Conservation (phyloP, 2,797 vertebrate species). For the Sitta carolinensis region DNA sequence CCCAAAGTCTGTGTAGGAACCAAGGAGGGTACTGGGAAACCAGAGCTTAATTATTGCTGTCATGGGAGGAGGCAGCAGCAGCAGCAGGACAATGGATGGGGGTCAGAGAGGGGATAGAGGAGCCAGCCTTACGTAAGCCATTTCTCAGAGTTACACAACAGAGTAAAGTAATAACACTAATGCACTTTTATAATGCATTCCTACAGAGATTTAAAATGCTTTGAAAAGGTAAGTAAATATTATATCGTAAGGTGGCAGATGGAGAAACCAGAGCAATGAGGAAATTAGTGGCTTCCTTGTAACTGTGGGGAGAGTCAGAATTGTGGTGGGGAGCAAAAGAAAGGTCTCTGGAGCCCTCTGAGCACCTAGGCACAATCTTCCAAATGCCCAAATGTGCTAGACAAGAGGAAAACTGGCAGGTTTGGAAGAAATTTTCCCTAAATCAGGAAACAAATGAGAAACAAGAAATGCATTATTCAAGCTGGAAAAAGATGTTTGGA, state of each 20-base stretch:
- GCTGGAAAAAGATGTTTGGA: slow-evolving; percentile 35
- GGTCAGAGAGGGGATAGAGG: slow-evolving; percentile 1
- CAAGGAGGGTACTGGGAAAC: not conserved
- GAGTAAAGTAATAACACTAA: slow-evolving; percentile 46
- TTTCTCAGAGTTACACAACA: slow-evolving; percentile 13
- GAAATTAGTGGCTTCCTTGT: not conserved
- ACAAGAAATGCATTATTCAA: slow-evolving; percentile 43
- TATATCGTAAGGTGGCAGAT: slow-evolving; percentile 22
- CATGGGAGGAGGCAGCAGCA: not conserved
- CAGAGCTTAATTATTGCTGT: not conserved
- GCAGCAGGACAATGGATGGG: not conserved
- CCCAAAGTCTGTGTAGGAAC: not conserved
- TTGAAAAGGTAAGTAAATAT: slow-evolving; percentile 42
- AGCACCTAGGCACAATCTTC: not conserved
- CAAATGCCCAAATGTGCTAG: not conserved
- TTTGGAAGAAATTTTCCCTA: not conserved
- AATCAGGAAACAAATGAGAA: slow-evolving; percentile 5
- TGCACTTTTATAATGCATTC: slow-evolving; percentile 42
- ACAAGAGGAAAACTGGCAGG: not conserved
- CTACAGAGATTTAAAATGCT: slow-evolving; percentile 39
- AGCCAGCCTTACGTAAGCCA: not conserved
- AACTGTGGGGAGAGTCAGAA: not conserved
- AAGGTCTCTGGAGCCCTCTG: not conserved
- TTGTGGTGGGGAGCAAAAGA: not conserved
- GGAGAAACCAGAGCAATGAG: not conserved